A percentile compares a stretch with the other conserved stretches of the same genome.
These are phyloP conservation scores for Sebastes dallii DNA, from an alignment of 2,797 vertebrate genomes.

Conservation along the genomic window DNA sequence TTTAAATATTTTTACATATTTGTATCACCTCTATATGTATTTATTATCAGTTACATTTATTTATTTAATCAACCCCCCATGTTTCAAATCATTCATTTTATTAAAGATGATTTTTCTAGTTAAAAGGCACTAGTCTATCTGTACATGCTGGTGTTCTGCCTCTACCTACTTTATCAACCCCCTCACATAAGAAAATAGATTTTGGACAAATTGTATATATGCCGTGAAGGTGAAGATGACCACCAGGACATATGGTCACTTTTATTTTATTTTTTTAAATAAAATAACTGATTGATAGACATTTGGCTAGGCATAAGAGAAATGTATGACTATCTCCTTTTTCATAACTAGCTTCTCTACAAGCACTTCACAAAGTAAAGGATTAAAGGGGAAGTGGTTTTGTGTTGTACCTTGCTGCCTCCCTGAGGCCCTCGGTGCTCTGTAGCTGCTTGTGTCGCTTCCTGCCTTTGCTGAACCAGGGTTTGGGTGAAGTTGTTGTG, in stretches of 20 bases:
- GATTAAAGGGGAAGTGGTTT: neutral
- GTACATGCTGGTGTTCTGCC: neutral
- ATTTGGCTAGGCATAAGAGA: neutral
- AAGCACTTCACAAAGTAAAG: neutral
- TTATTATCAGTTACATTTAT: neutral
- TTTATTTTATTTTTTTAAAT: neutral
- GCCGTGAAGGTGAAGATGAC: neutral
- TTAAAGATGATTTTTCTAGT: neutral
- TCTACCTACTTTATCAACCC: neutral
- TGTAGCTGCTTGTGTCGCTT: slow-evolving; percentile 63
- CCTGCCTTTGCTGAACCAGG: slow-evolving; percentile 67
- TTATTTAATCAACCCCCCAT: neutral
- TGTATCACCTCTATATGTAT: neutral
- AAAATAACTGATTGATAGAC: neutral
- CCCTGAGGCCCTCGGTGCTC: slow-evolving; percentile 55
- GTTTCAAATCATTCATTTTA: neutral
- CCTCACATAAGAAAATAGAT: neutral
- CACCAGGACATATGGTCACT: neutral
- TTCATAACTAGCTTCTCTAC: neutral
- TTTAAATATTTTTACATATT: neutral
- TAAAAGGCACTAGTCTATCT: neutral
- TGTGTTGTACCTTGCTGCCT: slow-evolving; percentile 70
- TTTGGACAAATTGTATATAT: neutral
- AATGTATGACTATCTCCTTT: neutral
- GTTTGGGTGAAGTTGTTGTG: slow-evolving; percentile 61